Evolutionary conservation across 2,113 vertebrate species (phyloP).

Genomic region (Enhydra lutris): DNA sequence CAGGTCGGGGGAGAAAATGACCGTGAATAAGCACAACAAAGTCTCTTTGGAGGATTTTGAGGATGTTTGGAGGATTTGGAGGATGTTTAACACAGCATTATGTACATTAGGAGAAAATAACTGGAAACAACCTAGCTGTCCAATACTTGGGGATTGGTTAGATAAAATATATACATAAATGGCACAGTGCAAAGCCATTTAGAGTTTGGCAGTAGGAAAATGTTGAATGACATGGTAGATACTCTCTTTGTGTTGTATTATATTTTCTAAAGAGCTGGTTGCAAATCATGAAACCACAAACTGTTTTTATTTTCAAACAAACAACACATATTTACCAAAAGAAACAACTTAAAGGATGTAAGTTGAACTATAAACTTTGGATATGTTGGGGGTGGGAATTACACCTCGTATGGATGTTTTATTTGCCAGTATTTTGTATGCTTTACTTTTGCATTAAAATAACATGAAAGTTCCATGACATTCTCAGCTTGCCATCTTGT

Average conservation of each 20-base stretch:
- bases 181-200: neutral
- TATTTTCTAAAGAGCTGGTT: neutral
- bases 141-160: too few relatives aligned
- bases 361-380: neutral
- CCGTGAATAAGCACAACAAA: fast-evolving
- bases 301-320: neutral
- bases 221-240: fast-evolving
- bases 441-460: neutral
- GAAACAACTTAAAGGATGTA: neutral
- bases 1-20: neutral
- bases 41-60: too few relatives aligned
- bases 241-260: neutral
- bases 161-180: fast-evolving
- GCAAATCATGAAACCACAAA: neutral
- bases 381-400: neutral
- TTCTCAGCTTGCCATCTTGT: neutral
- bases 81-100: neutral
- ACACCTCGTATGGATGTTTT: fast-evolving
- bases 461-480: fast-evolving
- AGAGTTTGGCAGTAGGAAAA: neutral
- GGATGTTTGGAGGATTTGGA: too few relatives aligned
- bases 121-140: neutral
- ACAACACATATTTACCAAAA: neutral
- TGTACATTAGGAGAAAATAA: neutral
- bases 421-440: neutral